Base-by-base conservation (phyloP, 1,140 invertebrate genomes). In the Drosophila bocqueti region DNA sequence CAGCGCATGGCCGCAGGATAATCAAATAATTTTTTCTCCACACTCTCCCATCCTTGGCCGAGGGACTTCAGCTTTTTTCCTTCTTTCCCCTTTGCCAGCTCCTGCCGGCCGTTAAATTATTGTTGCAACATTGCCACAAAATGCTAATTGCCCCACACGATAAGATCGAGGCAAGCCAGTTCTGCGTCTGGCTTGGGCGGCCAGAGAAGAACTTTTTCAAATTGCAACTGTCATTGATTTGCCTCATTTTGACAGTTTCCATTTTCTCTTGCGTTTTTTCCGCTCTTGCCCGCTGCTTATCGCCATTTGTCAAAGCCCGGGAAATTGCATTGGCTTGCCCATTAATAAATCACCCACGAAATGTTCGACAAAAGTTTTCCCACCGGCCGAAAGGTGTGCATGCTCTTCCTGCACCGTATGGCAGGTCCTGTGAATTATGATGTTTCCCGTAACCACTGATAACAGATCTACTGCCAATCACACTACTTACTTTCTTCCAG, bases 1-100 rank as follows among this genome's bases (percentile, higher is more conserved):
- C 85, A 90, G 79, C 82, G 86, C 85, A 85, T 90, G 86, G 85
- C 85, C 85, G 85, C 85, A 90, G 85, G 85, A 90, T 90, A 90
- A 90, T 90, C 85, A 90, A 90, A 90, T 90, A 90, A 90, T 89
- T 90, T 90, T 84, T 83, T 81, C 77, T 63, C 40, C 42, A 63
- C 40, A 45, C 62, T 29, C 55, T 54, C 18, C 45, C 49, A 40
- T 58, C 31, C 15, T 36, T 45, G 10, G 9, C 24, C 21, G 13
- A 13, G 31, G 50, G 57, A 40, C 61, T 64, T 46, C 60, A 36
- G 61, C 66, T 75, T 72, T 82, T 85, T 59, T 43, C n/a, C 16
- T n/a, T 34, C 16, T 79, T 63, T 59, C 21, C 47, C 38, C 46
- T 64, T 57, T 43, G 50, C 43, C 66, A 40, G 42, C 79, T 73